A percentile compares a stretch with the other conserved stretches of the same genome.
phyloP scores from a whole-genome alignment of 2,888 invertebrate genomes.

The Loripinus fragilis region DNA sequence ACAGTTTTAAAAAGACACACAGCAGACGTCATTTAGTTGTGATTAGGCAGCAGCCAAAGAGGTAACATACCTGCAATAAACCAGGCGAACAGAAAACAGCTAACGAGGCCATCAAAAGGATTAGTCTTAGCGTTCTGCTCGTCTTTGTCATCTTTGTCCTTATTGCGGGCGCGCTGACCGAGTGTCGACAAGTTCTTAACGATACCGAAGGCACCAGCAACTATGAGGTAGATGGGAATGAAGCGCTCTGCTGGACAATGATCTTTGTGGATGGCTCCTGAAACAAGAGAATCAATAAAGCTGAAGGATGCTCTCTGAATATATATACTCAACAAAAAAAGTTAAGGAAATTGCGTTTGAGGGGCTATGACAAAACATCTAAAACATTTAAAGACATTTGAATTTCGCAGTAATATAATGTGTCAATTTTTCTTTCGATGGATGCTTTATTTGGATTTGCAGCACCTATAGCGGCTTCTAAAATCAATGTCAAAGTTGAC shows the following conservation, averaged over 20 bases:
- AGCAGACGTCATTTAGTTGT: neutral
- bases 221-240: slow-evolving; percentile 89
- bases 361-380: too few species aligned
- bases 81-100: slow-evolving; percentile 87
- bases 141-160: slow-evolving; percentile 83
- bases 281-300: too few species aligned
- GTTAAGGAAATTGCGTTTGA: too few species aligned
- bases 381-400: too few species aligned
- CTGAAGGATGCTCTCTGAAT: too few species aligned
- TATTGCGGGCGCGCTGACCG: slow-evolving; percentile 85
- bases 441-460: too few species aligned
- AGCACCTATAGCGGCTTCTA: too few species aligned
- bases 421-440: too few species aligned
- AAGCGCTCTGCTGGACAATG: slow-evolving; percentile 88
- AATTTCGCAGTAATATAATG: too few species aligned
- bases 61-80: slow-evolving; percentile 88
- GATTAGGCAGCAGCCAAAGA: neutral
- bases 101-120: slow-evolving; percentile 74
- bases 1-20: neutral
- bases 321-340: too few species aligned
- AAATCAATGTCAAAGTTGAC: too few species aligned
- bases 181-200: slow-evolving; percentile 87
- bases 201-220: slow-evolving; percentile 88
- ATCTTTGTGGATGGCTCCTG: slow-evolving; percentile 86
- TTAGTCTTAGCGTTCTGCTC: slow-evolving; percentile 73